Evolutionary conservation across 2,113 vertebrate species (phyloP).

Genomic region (Leucoraja erinaceus): DNA sequence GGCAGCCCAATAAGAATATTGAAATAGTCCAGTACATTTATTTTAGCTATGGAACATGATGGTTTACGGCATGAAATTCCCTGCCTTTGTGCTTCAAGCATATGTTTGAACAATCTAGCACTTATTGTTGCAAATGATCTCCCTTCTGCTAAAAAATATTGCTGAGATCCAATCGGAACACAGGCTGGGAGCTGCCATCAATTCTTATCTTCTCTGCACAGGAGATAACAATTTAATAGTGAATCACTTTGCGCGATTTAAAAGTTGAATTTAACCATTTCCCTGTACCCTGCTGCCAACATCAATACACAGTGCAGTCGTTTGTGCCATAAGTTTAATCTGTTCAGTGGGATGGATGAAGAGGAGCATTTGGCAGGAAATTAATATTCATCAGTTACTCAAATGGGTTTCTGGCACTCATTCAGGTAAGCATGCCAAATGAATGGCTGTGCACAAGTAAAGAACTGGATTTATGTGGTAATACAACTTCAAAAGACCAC

Average conservation of each 20-base stretch:
- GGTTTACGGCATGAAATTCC: not conserved
- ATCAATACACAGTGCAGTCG: not conserved
- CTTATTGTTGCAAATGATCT: not conserved
- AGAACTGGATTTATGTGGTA: not conserved
- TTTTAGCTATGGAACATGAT: not conserved
- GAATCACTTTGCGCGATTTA: constrained; percentile 28
- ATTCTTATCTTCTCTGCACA: not conserved
- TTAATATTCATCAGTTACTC: constrained; percentile 28
- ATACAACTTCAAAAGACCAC: not conserved
- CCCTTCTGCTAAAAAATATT: constrained; percentile 6
- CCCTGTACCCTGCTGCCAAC: not conserved
- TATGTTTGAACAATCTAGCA: not conserved
- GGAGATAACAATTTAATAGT: constrained; percentile 18
- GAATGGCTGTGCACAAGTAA: not conserved
- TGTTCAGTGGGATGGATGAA: not conserved
- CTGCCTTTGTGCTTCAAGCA: not conserved
- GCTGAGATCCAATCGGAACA: not conserved
- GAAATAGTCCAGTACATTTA: not conserved
- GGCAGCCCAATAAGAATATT: not conserved
- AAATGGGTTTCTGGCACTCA: constrained; percentile 29
- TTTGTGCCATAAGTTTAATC: constrained; percentile 24
- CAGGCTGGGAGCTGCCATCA: not conserved
- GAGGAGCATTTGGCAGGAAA: not conserved
- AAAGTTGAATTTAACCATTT: constrained; percentile 13
- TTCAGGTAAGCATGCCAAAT: constrained; percentile 21